Base-by-base conservation (phyloP, 64 coral and sea anemone species). In the Stichodactyla mertensii region DNA sequence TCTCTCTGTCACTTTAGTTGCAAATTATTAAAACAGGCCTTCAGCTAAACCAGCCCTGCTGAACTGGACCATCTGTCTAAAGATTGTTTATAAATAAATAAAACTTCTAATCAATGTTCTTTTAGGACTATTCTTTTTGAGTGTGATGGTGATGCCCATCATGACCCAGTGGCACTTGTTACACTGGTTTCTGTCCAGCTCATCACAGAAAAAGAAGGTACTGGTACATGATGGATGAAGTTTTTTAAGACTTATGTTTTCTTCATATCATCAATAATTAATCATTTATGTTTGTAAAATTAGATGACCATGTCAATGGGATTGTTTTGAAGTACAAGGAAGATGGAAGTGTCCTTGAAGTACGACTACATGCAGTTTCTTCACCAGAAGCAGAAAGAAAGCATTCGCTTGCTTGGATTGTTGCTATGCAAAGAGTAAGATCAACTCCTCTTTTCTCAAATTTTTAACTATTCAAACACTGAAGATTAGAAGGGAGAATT, bases 351-450 rank as follows among this genome's bases (percentile, higher is more conserved):
- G 91, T 89, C 45, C 24, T 83, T 16, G 93, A 99, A 23, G 88
- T 92, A 12, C 85, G 89, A 84, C 88, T 99, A 14, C 54, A 55
- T 66, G 93, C 91, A 3, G 66, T 95, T 22, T 54, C 69, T 53
- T 81, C 97, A 85, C 90, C 86, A 18, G 93, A 95, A 5, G 90
- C 88, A 8, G 90, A 90, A 31, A 95, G 78, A 67, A 99, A 91
- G 71, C 90, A 87, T 18, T 87, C 92, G 14, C 86, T 99, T 14
- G 55, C 91, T 14, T 99, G 97, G 97, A 90, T 99, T 81, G 90
- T 77, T 53, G 97, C 97, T 1, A 99, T 99, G 97, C 97, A 99
- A 82, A 99, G 89, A 82, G 97, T 99, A 95, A 96, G 84, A 11
- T 10, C 19, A 67, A 23, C 51, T 2, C 20, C 45, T 55, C 9